These are phyloP conservation scores for Pangasius sanitwongsei DNA, from an alignment of 2,797 vertebrate species.

Conservation along the genomic window DNA sequence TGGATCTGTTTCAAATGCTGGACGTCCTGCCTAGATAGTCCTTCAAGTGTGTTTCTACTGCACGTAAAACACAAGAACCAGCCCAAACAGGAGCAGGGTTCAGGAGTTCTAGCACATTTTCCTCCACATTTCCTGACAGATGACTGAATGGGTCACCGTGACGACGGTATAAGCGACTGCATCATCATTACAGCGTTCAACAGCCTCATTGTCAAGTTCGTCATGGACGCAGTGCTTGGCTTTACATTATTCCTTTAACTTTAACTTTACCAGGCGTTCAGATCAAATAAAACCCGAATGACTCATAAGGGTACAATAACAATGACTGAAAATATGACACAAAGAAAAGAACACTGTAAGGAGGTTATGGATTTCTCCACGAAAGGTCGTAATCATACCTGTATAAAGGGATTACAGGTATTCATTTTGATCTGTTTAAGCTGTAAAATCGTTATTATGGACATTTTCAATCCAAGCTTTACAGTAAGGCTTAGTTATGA, in stretches of 20 bases:
- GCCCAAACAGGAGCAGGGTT: not conserved
- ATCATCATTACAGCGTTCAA: not conserved
- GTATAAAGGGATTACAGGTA: no score
- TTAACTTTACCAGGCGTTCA: not conserved
- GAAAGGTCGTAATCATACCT: no score
- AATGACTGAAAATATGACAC: not conserved
- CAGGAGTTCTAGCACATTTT: not conserved
- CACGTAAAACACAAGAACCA: not conserved
- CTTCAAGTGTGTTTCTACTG: not conserved
- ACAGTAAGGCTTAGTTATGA: no score
- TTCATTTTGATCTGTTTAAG: no score
- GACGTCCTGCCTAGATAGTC: not conserved
- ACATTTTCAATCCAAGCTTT: no score
- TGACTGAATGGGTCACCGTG: not conserved
- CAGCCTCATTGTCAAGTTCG: not conserved
- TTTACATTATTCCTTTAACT: not conserved
- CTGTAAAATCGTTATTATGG: no score
- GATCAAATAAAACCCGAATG: not conserved
- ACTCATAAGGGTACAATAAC: no score
- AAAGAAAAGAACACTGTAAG: no score
- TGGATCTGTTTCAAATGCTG: no score
- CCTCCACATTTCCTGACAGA: not conserved
- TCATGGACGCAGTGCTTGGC: not conserved
- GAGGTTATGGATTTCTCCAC: no score
- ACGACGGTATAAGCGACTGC: not conserved